Evolutionary conservation across 2,113 vertebrate species (phyloP).

Genomic region (Chaetura pelagica): DNA sequence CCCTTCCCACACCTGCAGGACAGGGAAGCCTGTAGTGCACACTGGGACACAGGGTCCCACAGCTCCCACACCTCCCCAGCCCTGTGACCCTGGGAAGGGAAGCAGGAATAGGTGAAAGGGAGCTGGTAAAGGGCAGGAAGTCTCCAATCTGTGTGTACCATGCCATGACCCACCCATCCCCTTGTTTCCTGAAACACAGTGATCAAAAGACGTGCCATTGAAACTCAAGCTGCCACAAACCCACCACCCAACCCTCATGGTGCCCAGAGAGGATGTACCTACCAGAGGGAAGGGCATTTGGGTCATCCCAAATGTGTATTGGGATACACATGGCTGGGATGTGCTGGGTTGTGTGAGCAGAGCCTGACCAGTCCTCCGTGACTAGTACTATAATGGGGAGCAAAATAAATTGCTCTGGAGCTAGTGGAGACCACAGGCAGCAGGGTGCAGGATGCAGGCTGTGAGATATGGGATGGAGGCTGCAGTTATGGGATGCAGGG

Average conservation of each 20-base stretch:
- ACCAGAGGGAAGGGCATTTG: not conserved
- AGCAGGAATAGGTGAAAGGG: not conserved
- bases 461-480: not conserved
- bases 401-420: not conserved
- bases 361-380: accelerated
- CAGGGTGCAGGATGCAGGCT: not conserved
- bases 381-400: not conserved
- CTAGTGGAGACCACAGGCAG: not conserved
- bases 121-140: not conserved
- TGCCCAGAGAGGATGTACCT: not conserved
- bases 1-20: not conserved
- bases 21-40: not conserved
- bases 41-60: not conserved
- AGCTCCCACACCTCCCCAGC: not conserved
- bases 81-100: accelerated
- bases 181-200: not conserved
- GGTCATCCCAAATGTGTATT: not conserved
- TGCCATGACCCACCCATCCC: not conserved
- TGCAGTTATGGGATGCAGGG: too few species aligned
- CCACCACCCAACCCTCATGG: not conserved
- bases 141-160: accelerated
- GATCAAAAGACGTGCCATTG: not conserved
- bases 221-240: not conserved
- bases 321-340: accelerated
- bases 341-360: not conserved